Conservation (phyloP, 1,140 invertebrate species). For the Aphelenchoides fujianensis region DNA sequence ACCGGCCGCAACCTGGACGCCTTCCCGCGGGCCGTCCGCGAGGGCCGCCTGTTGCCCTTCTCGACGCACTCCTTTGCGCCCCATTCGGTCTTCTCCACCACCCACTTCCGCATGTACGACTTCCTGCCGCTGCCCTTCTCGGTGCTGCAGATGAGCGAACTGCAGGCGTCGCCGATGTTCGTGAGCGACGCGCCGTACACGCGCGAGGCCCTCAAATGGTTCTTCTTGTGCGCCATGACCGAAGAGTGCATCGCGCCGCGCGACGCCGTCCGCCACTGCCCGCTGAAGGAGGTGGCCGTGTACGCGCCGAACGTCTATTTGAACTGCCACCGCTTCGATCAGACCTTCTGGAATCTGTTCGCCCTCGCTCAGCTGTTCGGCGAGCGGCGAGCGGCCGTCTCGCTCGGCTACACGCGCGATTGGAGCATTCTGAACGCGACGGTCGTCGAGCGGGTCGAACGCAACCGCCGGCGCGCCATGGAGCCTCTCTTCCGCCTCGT, state of each 20-base stretch:
- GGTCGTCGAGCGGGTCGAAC: neutral
- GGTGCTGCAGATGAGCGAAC: constrained; percentile 2
- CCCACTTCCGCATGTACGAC: constrained; percentile 8
- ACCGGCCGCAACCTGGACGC: neutral
- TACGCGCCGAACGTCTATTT: neutral
- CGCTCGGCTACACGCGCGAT: neutral
- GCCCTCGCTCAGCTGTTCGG: constrained; percentile 10
- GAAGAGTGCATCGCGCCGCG: constrained; percentile 19
- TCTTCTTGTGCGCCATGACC: constrained; percentile 21
- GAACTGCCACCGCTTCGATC: constrained; percentile 27
- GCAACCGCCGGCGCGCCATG: too few relatives aligned
- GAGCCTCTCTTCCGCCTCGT: too few relatives aligned
- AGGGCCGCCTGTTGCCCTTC: constrained; percentile 4
- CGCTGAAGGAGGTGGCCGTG: neutral
- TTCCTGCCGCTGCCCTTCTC: constrained; percentile 17
- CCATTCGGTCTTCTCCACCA: constrained; percentile 9
- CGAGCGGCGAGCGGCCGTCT: neutral
- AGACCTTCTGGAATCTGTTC: constrained; percentile 6
- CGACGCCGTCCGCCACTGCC: neutral
- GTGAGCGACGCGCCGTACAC: constrained; percentile 17
- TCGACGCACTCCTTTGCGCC: neutral
- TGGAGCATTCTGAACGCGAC: neutral
- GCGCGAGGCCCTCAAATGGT: constrained; percentile 26
- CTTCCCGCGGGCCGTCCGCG: neutral
- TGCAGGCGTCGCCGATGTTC: constrained; percentile 3